Percentiles rank a stretch among this genome's conserved stretches.
Conservation (phyloP, 2,888 invertebrate species). For the Tachystola acroxantha region DNA sequence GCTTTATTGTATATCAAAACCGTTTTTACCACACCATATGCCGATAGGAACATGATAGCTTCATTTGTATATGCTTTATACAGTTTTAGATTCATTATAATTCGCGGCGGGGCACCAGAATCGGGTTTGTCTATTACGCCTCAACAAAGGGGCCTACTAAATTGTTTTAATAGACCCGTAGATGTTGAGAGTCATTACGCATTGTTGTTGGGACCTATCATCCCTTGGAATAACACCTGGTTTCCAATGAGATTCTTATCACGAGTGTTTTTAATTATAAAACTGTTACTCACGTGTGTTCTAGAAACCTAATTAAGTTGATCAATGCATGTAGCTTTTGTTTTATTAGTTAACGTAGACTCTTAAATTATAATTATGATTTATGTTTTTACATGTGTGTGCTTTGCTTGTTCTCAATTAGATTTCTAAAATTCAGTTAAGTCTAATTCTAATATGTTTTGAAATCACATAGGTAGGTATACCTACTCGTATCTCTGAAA, state of each 20-base stretch:
- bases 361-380: no score
- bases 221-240: conserved; percentile 57
- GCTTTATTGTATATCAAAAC: background rate
- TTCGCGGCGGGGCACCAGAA: conserved; percentile 60
- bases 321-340: background rate
- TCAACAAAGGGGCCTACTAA: conserved; percentile 62
- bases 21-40: conserved; percentile 47
- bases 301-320: background rate
- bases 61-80: conserved; percentile 57
- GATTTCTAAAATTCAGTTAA: no score
- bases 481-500: no score
- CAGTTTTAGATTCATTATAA: conserved; percentile 64
- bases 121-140: conserved; percentile 52
- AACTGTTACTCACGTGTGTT: conserved; percentile 21
- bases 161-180: conserved; percentile 71
- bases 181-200: conserved; percentile 61
- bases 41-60: conserved; percentile 64
- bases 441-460: no score
- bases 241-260: conserved; percentile 56
- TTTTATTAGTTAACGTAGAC: no score
- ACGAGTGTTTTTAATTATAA: conserved; percentile 49
- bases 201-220: conserved; percentile 57
- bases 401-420: no score
- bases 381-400: no score
- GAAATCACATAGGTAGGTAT: no score